Percentiles rank a stretch among this genome's conserved stretches.
Evolutionary conservation across 2,888 invertebrate species (phyloP).

Genomic region (Zaprionus bogoriensis): DNA sequence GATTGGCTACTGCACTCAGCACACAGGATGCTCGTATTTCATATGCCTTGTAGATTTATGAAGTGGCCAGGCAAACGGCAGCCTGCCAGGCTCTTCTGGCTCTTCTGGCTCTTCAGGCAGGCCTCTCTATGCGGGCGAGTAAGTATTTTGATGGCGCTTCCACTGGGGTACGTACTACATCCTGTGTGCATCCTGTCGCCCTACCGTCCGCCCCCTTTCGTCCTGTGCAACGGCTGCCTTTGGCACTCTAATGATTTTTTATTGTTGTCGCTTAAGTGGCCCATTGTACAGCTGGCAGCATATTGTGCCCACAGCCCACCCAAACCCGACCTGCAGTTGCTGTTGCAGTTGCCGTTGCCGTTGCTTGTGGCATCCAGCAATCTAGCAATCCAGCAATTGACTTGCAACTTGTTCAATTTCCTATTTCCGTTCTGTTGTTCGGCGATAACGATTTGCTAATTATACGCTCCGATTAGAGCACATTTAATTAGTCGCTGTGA

Average conservation of each 20-base stretch:
- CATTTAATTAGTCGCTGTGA: neutral
- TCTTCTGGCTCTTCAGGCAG: too few species aligned
- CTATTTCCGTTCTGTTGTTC: neutral
- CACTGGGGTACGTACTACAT: neutral
- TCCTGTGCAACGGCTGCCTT: constrained; percentile 44
- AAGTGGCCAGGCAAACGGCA: constrained; percentile 57
- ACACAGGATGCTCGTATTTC: constrained; percentile 72
- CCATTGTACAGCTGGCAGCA: constrained; percentile 75
- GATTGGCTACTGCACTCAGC: constrained; percentile 65
- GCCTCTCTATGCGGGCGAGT: neutral
- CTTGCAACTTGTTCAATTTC: constrained; percentile 2
- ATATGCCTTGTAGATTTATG: constrained; percentile 76
- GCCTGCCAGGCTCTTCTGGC: too few species aligned
- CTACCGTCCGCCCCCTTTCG: neutral
- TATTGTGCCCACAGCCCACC: constrained; percentile 57
- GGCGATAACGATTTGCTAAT: neutral
- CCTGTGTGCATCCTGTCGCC: neutral
- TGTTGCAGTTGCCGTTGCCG: neutral
- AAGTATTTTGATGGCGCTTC: neutral
- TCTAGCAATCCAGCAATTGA: neutral
- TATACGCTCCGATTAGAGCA: neutral
- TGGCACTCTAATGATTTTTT: constrained; percentile 75
- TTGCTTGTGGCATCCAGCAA: neutral
- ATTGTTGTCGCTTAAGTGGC: constrained; percentile 74
- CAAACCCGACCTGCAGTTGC: neutral